These are phyloP conservation scores for Toxotes chatareus DNA, from an alignment of 2,113 vertebrate genomes.

Conservation along the genomic window DNA sequence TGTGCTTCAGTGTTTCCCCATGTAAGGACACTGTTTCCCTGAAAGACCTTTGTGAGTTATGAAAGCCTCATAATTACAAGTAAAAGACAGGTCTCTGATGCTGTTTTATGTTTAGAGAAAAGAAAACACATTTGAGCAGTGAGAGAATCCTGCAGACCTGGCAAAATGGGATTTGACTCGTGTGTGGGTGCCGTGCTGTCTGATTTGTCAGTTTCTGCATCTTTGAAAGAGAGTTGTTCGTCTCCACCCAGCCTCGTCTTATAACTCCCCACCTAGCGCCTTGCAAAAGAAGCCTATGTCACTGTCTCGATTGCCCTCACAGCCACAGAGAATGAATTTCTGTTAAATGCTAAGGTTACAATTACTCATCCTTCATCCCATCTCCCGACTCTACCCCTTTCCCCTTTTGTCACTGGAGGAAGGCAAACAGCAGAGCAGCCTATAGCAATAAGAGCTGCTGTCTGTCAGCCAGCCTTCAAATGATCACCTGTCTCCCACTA, in stretches of 20 bases:
- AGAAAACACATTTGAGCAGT: slow-evolving; percentile 35
- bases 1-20: slow-evolving; percentile 21
- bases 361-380: slow-evolving; percentile 72
- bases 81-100: slow-evolving; percentile 30
- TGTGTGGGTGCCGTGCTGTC: slow-evolving; percentile 52
- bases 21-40: slow-evolving; percentile 27
- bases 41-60: slow-evolving; percentile 58
- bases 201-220: slow-evolving; percentile 50
- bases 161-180: slow-evolving; percentile 65
- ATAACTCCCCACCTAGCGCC: slow-evolving; percentile 34
- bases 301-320: slow-evolving; percentile 55
- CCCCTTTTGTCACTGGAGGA: slow-evolving; percentile 61
- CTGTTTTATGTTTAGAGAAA: slow-evolving; percentile 54
- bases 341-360: slow-evolving; percentile 77
- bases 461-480: slow-evolving; percentile 82
- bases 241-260: slow-evolving; percentile 44
- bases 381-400: slow-evolving; percentile 20
- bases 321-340: slow-evolving; percentile 66
- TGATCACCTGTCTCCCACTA: slow-evolving; percentile 80
- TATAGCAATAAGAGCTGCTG: slow-evolving; percentile 75
- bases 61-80: slow-evolving; percentile 44
- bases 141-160: slow-evolving; percentile 53
- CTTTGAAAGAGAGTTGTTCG: slow-evolving; percentile 60
- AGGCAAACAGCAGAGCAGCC: slow-evolving; percentile 69
- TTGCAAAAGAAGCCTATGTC: slow-evolving; percentile 35